phyloP scores from a whole-genome alignment of 2,113 vertebrate genomes.

The Guaruba guarouba region DNA sequence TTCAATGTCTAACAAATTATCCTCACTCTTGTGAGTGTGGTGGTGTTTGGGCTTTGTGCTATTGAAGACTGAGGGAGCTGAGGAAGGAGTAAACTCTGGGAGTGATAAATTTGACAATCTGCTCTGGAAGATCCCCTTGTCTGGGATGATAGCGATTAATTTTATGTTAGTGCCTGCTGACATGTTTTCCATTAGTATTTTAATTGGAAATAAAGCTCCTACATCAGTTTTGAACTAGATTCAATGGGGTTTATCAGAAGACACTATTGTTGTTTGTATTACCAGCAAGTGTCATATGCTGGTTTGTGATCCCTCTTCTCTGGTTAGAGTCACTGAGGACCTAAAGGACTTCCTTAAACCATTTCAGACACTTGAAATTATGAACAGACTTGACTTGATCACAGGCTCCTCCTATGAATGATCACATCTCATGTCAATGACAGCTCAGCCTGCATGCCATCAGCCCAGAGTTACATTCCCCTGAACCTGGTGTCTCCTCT shows the following conservation, averaged over 20 bases:
- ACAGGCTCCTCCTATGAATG: not conserved
- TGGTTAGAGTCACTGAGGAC: not conserved
- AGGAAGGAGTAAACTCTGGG: not conserved
- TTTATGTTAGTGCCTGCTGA: not conserved
- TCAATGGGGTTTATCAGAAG: not conserved
- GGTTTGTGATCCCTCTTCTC: not conserved
- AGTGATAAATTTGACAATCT: not conserved
- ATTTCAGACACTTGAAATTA: not conserved
- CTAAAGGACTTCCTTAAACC: not conserved
- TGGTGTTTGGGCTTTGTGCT: not conserved
- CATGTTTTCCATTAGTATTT: not conserved
- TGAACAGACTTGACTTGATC: not conserved
- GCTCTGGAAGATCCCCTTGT: not conserved
- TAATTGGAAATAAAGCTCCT: not conserved
- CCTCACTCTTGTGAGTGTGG: not conserved
- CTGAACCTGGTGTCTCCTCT: not conserved
- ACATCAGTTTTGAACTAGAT: not conserved
- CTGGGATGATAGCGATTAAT: not conserved
- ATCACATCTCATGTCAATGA: not conserved
- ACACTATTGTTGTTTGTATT: not conserved
- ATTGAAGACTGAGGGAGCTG: not conserved
- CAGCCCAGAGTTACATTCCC: not conserved
- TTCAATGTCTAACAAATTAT: not conserved
- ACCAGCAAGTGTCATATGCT: not conserved
- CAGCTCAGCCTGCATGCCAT: not conserved